phyloP scores from a whole-genome alignment of 2,113 vertebrate species.

The Rafetus swinhoei region DNA sequence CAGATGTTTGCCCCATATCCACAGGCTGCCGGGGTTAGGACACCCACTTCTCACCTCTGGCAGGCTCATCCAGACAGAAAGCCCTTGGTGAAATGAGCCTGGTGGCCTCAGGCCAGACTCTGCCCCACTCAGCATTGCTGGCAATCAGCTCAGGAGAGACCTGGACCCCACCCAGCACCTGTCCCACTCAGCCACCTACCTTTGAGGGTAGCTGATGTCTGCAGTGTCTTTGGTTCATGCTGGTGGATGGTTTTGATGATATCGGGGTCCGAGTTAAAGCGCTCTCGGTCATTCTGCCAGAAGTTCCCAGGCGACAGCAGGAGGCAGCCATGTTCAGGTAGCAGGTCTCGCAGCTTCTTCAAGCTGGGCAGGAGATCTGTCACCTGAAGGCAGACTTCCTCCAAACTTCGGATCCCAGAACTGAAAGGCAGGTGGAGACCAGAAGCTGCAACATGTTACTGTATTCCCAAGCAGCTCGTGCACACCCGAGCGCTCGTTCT shows the following conservation, averaged over 20 bases:
- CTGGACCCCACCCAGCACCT: fast-evolving
- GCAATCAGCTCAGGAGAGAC: fast-evolving
- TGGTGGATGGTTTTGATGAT: slow-evolving; percentile 94
- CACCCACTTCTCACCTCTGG: not conserved
- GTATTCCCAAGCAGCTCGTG: not conserved
- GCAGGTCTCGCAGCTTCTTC: slow-evolving; percentile 86
- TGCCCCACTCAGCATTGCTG: fast-evolving
- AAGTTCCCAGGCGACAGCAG: slow-evolving; percentile 96
- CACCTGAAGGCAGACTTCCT: slow-evolving; percentile 93
- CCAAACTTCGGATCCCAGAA: slow-evolving; percentile 86
- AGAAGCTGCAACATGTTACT: fast-evolving
- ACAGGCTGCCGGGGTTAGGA: not conserved
- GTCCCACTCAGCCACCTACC: slow-evolving; percentile 71
- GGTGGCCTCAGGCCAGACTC: not conserved
- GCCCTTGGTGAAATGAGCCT: not conserved
- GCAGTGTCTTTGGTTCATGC: slow-evolving; percentile 94
- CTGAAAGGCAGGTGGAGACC: slow-evolving; percentile 64
- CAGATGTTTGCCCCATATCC: not conserved
- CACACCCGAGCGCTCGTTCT: not conserved
- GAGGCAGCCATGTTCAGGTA: slow-evolving; percentile 95
- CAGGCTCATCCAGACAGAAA: not conserved
- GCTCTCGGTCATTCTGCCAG: slow-evolving; percentile 96
- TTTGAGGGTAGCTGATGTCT: slow-evolving; percentile 94
- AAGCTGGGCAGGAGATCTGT: slow-evolving; percentile 93
- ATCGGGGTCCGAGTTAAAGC: slow-evolving; percentile 91